Conservation (phyloP, 2,113 vertebrate species). For the Trematomus loennbergii region DNA sequence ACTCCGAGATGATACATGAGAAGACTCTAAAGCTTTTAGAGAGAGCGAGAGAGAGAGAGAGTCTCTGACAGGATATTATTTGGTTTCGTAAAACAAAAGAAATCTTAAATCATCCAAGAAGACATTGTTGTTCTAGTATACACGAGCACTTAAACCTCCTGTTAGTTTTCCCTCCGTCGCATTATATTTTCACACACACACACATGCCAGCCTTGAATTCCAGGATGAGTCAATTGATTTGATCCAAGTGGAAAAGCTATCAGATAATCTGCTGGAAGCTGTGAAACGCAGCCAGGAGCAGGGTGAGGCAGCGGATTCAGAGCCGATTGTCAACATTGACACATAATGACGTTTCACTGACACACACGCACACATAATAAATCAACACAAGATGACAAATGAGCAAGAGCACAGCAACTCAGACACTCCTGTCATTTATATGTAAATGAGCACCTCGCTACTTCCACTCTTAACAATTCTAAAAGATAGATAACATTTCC, state of each 20-base stretch:
- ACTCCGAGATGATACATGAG: constrained; percentile 40
- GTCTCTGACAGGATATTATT: constrained; percentile 37
- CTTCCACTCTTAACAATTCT: constrained; percentile 7
- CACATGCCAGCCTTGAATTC: constrained; percentile 23
- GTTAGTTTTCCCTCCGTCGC: not conserved
- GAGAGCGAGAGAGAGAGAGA: not conserved
- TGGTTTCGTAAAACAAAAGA: constrained; percentile 20
- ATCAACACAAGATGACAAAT: constrained; percentile 43
- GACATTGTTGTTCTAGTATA: not conserved
- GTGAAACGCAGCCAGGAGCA: constrained; percentile 30
- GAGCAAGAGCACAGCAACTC: constrained; percentile 22
- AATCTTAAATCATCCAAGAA: constrained; percentile 15
- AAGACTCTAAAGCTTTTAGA: constrained; percentile 37
- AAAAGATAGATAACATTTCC: constrained; percentile 41
- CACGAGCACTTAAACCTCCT: not conserved
- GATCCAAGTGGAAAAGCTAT: constrained; percentile 51
- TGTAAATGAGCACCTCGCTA: constrained; percentile 64
- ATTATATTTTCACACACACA: constrained; percentile 4
- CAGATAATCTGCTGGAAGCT: constrained; percentile 30
- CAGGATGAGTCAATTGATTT: constrained; percentile 52
- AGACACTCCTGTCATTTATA: constrained; percentile 58
- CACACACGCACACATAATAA: constrained; percentile 19
- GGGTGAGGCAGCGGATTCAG: constrained; percentile 34
- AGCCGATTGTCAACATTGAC: constrained; percentile 18
- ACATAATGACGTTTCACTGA: constrained; percentile 14